phyloP scores from a whole-genome alignment of 2,888 invertebrate genomes.

The Vesta saturnalis region DNA sequence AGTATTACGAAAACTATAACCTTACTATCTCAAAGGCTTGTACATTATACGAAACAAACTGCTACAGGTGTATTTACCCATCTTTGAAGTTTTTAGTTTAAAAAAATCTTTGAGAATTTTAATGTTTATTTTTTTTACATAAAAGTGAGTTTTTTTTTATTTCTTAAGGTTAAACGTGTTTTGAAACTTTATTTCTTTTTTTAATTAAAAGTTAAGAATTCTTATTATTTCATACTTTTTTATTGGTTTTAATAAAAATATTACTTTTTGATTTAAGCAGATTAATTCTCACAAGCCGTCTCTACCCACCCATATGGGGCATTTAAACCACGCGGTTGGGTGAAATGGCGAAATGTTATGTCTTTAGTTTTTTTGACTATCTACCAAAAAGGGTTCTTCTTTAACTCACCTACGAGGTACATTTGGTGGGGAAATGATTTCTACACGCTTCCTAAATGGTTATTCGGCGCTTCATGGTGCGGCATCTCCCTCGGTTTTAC shows the following conservation, averaged over 20 bases:
- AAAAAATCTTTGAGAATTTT: background rate
- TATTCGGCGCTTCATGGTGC: background rate
- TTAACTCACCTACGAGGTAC: background rate
- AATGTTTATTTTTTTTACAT: background rate
- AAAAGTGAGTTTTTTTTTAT: background rate
- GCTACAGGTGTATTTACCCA: background rate
- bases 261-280: conserved; percentile 4
- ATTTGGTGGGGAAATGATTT: background rate
- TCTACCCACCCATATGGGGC: background rate
- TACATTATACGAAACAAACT: conserved; percentile 2
- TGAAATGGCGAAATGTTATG: conserved; percentile 3
- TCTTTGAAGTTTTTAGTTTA: conserved; percentile 5
- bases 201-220: background rate
- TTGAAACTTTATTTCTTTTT: background rate
- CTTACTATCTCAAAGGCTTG: background rate
- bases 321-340: background rate
- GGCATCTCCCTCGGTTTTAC: too few relatives aligned
- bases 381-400: conserved; percentile 2
- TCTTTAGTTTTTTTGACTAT: background rate
- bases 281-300: background rate
- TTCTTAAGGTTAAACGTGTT: background rate
- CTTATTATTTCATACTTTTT: conserved; percentile 3
- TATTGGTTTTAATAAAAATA: conserved; percentile 5
- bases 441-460: conserved; percentile 1
- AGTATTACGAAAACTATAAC: background rate